Evolutionary conservation across 35 echinoderm and acorn worm genomes (phyloP).

Genomic region (Anneissia japonica): DNA sequence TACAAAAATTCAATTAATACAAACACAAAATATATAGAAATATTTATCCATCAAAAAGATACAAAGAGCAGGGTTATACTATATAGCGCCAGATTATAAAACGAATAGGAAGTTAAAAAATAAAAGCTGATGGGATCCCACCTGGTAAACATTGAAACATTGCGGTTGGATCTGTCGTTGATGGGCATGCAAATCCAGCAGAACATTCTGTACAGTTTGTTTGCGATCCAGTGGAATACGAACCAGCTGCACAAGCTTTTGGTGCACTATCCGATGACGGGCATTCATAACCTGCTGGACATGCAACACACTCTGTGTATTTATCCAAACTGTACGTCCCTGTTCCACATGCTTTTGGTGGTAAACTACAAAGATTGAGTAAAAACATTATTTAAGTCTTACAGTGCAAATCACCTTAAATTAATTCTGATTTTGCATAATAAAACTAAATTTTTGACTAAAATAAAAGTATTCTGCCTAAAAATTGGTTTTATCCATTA

Average conservation of each 20-base stretch:
- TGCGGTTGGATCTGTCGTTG: conserved; percentile 61
- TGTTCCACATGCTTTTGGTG: conserved; percentile 29
- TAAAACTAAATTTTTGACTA: too few relatives aligned
- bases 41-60: too few relatives aligned
- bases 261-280: conserved; percentile 51
- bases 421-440: too few relatives aligned
- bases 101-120: too few relatives aligned
- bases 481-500: too few relatives aligned
- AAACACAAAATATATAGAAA: too few relatives aligned
- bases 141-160: conserved; percentile 57
- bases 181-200: conserved; percentile 76
- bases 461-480: too few relatives aligned
- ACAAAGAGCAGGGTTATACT: neutral
- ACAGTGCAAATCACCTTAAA: too few relatives aligned
- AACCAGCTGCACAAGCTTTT: conserved; percentile 49
- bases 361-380: too few relatives aligned
- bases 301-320: conserved; percentile 48
- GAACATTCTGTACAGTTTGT: conserved; percentile 49
- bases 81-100: neutral
- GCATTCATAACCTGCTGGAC: conserved; percentile 80
- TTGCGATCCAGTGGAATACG: conserved; percentile 47
- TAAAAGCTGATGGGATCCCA: too few relatives aligned
- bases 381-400: too few relatives aligned
- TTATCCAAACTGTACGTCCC: conserved; percentile 71
- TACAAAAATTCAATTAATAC: too few relatives aligned